Evolutionary conservation across 2,797 vertebrate species (phyloP).

Genomic region (Sebastes minor): DNA sequence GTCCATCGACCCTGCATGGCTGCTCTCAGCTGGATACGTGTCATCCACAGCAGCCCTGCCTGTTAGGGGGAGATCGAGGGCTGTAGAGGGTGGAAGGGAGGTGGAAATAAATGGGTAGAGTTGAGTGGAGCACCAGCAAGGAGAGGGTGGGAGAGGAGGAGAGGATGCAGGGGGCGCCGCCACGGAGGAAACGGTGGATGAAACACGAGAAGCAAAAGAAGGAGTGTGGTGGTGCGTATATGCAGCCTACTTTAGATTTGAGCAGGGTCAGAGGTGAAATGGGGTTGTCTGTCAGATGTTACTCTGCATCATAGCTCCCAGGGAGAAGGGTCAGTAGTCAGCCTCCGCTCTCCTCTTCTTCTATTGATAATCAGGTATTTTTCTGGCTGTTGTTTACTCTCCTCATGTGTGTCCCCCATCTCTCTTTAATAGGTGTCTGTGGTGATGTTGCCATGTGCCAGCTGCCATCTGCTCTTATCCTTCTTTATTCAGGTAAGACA

Average conservation of each 20-base stretch:
- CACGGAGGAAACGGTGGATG: slow-evolving; percentile 30
- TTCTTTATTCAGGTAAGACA: slow-evolving; percentile 60
- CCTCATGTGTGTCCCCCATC: slow-evolving; percentile 14
- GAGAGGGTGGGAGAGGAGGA: slow-evolving; percentile 5
- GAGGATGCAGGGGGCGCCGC: not conserved
- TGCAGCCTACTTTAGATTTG: slow-evolving; percentile 23
- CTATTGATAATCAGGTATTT: slow-evolving; percentile 15
- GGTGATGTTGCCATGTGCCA: slow-evolving; percentile 70
- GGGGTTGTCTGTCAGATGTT: slow-evolving; percentile 62
- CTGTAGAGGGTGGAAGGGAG: slow-evolving; percentile 46
- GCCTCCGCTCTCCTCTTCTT: slow-evolving; percentile 14
- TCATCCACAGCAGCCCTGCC: slow-evolving; percentile 73
- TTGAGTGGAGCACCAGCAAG: slow-evolving; percentile 24
- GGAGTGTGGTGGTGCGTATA: not conserved
- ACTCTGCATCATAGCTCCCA: slow-evolving; percentile 47
- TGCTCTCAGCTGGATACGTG: slow-evolving; percentile 79
- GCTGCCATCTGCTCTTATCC: slow-evolving; percentile 46
- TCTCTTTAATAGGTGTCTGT: slow-evolving; percentile 58
- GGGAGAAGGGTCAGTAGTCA: slow-evolving; percentile 30
- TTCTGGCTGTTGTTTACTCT: slow-evolving; percentile 32
- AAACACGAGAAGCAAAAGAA: slow-evolving; percentile 25
- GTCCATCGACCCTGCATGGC: slow-evolving; percentile 77
- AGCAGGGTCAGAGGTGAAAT: slow-evolving; percentile 62
- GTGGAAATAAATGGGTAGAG: slow-evolving; percentile 59
- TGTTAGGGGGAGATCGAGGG: slow-evolving; percentile 63